Evolutionary conservation across 2,797 vertebrate genomes (phyloP).

Genomic region (Cryptoblepharus egeriae): DNA sequence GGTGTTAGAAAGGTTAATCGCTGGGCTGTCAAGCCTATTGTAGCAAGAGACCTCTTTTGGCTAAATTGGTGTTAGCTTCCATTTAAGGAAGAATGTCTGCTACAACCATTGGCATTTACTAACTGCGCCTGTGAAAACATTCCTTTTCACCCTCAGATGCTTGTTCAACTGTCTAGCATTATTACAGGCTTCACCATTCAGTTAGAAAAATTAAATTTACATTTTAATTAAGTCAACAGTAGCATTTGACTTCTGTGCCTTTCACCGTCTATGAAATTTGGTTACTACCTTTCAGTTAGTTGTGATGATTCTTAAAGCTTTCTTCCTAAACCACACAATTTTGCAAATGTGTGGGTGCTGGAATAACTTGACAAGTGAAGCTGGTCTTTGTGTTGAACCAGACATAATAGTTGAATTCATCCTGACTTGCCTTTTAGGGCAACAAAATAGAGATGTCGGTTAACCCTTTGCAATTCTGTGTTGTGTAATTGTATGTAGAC

Average conservation of each 20-base stretch:
- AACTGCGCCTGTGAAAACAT: conserved; percentile 81
- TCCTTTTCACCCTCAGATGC: conserved; percentile 79
- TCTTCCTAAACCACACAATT: conserved; percentile 6
- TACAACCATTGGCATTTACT: conserved; percentile 78
- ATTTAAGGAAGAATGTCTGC: conserved; percentile 80
- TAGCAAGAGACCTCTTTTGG: conserved; percentile 66
- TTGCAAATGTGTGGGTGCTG: conserved; percentile 27
- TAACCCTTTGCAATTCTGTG: background rate
- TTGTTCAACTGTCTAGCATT: conserved; percentile 77
- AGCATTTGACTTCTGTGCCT: conserved; percentile 37
- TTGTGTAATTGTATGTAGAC: background rate
- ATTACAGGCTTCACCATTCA: conserved; percentile 74
- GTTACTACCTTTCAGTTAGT: conserved; percentile 23
- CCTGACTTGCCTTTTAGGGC: background rate
- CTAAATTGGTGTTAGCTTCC: conserved; percentile 74
- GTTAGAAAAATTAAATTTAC: conserved; percentile 75
- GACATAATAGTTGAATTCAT: conserved; percentile 12
- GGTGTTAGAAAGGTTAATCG: conserved; percentile 63
- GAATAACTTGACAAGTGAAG: conserved; percentile 26
- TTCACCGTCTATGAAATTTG: conserved; percentile 27
- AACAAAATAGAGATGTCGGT: background rate
- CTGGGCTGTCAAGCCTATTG: conserved; percentile 50
- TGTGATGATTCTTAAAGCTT: conserved; percentile 7
- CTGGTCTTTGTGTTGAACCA: background rate
- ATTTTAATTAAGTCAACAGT: conserved; percentile 64